A percentile compares a stretch with the other conserved stretches of the same genome.
Conservation (phyloP, 1,140 invertebrate species). For the Drosophila obscura region DNA sequence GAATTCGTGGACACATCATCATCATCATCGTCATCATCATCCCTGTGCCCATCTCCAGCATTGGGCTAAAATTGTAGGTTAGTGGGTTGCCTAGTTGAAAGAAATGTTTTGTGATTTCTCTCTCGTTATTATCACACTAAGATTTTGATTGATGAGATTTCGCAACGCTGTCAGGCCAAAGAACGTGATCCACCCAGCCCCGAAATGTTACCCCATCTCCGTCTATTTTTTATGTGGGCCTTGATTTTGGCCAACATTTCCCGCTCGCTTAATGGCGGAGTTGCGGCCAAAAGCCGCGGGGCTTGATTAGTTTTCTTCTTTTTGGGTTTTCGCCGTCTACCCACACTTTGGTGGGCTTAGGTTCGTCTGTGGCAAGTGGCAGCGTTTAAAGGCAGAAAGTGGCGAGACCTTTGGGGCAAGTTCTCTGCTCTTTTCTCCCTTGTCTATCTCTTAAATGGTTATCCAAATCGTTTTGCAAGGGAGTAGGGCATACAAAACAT, state of each 20-base stretch:
- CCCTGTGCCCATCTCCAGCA: not conserved
- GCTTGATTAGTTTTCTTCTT: conserved; percentile 66
- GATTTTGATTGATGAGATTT: conserved; percentile 79
- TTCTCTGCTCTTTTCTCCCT: not conserved
- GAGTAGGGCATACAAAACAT: too few species aligned
- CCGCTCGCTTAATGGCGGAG: conserved; percentile 27
- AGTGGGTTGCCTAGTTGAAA: conserved; percentile 60
- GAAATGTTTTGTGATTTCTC: conserved; percentile 76
- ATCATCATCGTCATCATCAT: conserved; percentile 20
- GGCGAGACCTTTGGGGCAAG: conserved; percentile 30
- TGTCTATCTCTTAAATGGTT: conserved; percentile 17
- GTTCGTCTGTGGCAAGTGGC: conserved; percentile 4
- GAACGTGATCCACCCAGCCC: conserved; percentile 18
- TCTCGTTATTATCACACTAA: conserved; percentile 75
- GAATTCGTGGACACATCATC: conserved; percentile 12
- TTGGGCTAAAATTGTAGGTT: conserved; percentile 62
- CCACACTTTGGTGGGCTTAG: conserved; percentile 9
- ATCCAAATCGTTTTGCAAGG: not conserved
- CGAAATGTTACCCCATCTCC: not conserved
- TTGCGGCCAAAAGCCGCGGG: conserved; percentile 50
- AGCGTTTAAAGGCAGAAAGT: conserved; percentile 25
- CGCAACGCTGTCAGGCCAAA: conserved; percentile 33
- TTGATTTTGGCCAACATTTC: conserved; percentile 31
- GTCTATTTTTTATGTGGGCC: conserved; percentile 36
- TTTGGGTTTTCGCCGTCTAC: not conserved